Conservation (phyloP, 2,888 invertebrate genomes). For the Listrodromus nycthemerus region DNA sequence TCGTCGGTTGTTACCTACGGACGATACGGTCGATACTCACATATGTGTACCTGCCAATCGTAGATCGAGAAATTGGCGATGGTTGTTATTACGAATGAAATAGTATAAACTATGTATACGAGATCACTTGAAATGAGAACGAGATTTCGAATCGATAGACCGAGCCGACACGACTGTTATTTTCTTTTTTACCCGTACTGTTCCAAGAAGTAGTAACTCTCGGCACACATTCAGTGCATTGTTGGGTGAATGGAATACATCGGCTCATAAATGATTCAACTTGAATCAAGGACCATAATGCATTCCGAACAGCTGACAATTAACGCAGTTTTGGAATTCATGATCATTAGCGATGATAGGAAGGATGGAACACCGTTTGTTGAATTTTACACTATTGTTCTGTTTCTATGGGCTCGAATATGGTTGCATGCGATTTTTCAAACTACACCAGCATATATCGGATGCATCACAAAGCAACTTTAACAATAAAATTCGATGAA, state of each 20-base stretch:
- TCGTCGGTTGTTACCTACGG: slow-evolving; percentile 43
- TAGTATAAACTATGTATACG: slow-evolving; percentile 18
- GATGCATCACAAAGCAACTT: not conserved
- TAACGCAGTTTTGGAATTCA: not conserved
- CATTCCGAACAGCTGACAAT: not conserved
- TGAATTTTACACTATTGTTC: not conserved
- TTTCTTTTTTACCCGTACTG: not conserved
- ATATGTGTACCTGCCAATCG: not conserved
- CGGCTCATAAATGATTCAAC: not conserved
- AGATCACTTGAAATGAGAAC: slow-evolving; percentile 15
- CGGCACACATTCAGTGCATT: not conserved
- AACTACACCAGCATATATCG: not conserved
- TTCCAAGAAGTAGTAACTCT: slow-evolving; percentile 10
- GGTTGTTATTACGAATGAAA: slow-evolving; percentile 1
- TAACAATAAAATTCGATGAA: too few species aligned
- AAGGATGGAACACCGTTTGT: not conserved
- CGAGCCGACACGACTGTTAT: not conserved
- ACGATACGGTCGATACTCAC: slow-evolving; percentile 10
- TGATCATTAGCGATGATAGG: slow-evolving; percentile 1
- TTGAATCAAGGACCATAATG: not conserved
- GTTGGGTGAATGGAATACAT: not conserved
- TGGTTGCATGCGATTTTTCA: not conserved
- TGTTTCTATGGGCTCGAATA: not conserved
- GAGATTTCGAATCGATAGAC: slow-evolving; percentile 16
- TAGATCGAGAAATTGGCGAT: slow-evolving; percentile 7